A percentile compares a stretch with the other conserved stretches of the same genome.
Evolutionary conservation across 53 echinoderm and acorn worm species (phyloP).

Genomic region (Astropecten irregularis): DNA sequence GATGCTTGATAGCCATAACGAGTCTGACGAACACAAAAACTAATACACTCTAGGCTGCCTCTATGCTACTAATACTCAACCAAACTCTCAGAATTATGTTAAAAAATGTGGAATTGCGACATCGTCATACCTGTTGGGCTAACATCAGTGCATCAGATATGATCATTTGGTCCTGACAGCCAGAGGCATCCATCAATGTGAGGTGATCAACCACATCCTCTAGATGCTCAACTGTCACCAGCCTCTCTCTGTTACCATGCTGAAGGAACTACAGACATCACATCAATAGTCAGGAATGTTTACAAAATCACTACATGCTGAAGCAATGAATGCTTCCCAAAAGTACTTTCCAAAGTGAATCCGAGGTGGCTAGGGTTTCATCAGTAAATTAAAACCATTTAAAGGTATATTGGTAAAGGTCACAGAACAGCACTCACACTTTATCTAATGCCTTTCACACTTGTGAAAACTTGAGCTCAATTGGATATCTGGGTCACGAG

Average conservation of each 20-base stretch:
- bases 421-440: too few species aligned
- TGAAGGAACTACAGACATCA: conserved; percentile 1
- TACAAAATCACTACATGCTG: not conserved
- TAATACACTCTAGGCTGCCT: not conserved
- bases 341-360: not conserved
- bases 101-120: not conserved
- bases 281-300: not conserved
- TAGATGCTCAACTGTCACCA: conserved; percentile 11
- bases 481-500: too few species aligned
- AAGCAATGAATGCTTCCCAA: not conserved
- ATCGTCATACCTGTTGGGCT: conserved; percentile 18
- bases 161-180: not conserved
- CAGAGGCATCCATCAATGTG: conserved; percentile 6
- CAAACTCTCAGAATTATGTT: not conserved
- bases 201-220: conserved; percentile 8
- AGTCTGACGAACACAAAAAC: not conserved
- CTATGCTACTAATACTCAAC: not conserved
- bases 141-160: not conserved
- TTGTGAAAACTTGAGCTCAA: too few species aligned
- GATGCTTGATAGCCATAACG: not conserved
- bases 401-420: too few species aligned
- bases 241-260: not conserved
- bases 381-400: not conserved
- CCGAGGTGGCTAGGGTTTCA: not conserved
- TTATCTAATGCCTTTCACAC: too few species aligned